These are phyloP conservation scores for Tragelaphus strepsiceros DNA, from an alignment of 2,113 vertebrate genomes.

Conservation along the genomic window DNA sequence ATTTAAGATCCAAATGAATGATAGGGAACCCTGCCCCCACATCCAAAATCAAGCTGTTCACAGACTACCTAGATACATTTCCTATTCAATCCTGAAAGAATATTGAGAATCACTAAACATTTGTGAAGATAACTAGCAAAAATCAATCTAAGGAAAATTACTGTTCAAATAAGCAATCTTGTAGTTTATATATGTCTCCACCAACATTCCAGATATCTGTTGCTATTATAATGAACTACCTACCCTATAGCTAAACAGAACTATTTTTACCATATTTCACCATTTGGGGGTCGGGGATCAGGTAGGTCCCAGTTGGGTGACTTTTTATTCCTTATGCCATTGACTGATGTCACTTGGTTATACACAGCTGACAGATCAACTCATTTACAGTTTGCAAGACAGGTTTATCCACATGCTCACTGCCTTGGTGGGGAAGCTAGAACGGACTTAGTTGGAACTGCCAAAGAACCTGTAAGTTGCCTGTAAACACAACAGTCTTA, in stretches of 20 bases:
- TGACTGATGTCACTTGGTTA: neutral
- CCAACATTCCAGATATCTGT: neutral
- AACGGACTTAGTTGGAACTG: neutral
- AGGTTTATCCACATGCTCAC: neutral
- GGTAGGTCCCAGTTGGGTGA: neutral
- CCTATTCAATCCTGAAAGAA: neutral
- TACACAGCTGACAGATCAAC: neutral
- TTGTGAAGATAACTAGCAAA: neutral
- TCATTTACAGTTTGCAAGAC: neutral
- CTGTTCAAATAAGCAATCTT: neutral
- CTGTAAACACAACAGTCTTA: neutral
- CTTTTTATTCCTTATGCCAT: neutral
- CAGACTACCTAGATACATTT: neutral
- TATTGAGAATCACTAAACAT: neutral
- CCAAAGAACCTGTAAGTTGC: neutral
- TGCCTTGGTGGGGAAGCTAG: neutral
- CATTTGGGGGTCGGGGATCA: neutral
- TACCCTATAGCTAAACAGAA: neutral
- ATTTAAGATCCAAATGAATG: neutral
- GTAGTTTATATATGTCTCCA: neutral
- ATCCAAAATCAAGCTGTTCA: neutral
- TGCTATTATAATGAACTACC: neutral
- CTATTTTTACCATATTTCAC: neutral
- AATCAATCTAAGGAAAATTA: neutral
- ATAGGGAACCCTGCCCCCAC: neutral